Conservation (phyloP, 2,888 invertebrate species). For the Drosophila trichaetosa region DNA sequence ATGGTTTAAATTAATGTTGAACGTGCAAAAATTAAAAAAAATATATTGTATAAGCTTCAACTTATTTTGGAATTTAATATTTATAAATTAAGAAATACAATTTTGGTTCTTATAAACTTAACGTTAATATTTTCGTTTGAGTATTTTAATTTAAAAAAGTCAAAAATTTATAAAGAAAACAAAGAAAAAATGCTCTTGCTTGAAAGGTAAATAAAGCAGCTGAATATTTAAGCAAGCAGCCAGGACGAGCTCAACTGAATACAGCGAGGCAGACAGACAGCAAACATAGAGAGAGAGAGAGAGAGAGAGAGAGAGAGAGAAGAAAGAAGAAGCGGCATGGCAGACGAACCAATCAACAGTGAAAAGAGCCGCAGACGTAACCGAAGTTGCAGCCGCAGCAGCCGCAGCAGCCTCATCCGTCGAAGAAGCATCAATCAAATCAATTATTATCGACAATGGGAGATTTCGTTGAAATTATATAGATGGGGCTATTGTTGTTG, state of each 20-base stretch:
- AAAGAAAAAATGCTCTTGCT: not conserved
- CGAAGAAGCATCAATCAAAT: conserved; percentile 84
- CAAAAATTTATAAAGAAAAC: not conserved
- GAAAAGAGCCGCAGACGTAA: conserved; percentile 44
- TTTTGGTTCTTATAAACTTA: not conserved
- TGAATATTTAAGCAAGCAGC: not conserved
- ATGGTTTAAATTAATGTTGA: not conserved
- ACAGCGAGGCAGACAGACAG: not conserved
- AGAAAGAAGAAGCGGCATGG: conserved; percentile 14
- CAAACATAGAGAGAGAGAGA: not conserved
- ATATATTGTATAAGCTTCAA: not conserved
- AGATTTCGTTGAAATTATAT: conserved; percentile 75
- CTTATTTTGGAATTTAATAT: not conserved
- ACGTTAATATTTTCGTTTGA: not conserved
- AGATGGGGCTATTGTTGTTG: conserved; percentile 6
- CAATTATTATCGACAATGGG: conserved; percentile 84
- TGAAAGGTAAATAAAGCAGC: not conserved
- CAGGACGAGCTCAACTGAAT: conserved; percentile 13
- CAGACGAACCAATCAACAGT: conserved; percentile 62
- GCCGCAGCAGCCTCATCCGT: conserved; percentile 29
- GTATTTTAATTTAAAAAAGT: not conserved
- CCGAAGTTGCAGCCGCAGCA: conserved; percentile 30
- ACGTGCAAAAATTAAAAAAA: rapidly evolving
- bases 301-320: conserved; percentile 30
- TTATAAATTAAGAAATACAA: not conserved